Conservation (phyloP, 2,113 vertebrate species). For the Erythrolamprus reginae region DNA sequence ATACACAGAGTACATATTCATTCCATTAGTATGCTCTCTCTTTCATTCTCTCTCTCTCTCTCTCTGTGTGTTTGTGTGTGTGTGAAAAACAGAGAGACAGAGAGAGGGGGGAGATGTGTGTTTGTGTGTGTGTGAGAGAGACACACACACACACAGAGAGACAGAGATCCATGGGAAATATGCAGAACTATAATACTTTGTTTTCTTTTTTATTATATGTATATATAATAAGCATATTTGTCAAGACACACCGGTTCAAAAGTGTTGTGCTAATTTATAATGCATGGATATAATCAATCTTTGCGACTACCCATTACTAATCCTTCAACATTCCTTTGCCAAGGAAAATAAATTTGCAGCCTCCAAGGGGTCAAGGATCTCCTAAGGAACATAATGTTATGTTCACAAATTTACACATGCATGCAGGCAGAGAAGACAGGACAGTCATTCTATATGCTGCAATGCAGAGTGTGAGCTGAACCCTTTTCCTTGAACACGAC, state of each 20-base stretch:
- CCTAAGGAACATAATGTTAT: conserved; percentile 30
- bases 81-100: too few relatives aligned
- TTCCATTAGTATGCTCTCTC: too few relatives aligned
- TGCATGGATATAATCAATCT: conserved; percentile 20
- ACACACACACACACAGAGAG: too few relatives aligned
- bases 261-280: conserved; percentile 4
- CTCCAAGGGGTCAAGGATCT: conserved; percentile 38
- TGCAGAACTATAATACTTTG: too few relatives aligned
- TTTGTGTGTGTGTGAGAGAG: too few relatives aligned
- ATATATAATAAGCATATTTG: conserved; percentile 11
- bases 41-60: too few relatives aligned
- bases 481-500: conserved; percentile 31
- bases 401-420: conserved; percentile 35
- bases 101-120: too few relatives aligned
- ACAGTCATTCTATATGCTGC: conserved; percentile 8
- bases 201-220: too few relatives aligned
- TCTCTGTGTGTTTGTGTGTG: too few relatives aligned
- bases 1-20: too few relatives aligned
- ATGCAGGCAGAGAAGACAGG: neutral
- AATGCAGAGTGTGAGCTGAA: conserved; percentile 8
- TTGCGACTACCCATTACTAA: conserved; percentile 16
- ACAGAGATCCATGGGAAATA: too few relatives aligned
- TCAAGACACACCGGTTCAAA: conserved; percentile 2
- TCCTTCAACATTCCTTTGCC: conserved; percentile 28
- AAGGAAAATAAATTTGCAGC: conserved; percentile 28